These are phyloP conservation scores for Climacteris rufus DNA, from an alignment of 2,113 vertebrate genomes.

Conservation along the genomic window DNA sequence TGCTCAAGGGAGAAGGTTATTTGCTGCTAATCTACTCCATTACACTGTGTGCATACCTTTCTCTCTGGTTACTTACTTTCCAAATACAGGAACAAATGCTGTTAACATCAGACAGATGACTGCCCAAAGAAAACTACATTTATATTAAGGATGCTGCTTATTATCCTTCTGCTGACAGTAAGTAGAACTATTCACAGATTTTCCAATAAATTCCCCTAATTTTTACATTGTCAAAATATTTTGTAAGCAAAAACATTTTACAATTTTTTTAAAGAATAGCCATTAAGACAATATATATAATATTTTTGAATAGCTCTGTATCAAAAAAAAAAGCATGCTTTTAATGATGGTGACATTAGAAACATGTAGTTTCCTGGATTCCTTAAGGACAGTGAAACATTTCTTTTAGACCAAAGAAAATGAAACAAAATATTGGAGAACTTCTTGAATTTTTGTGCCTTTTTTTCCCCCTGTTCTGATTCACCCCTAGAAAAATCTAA, in stretches of 20 bases:
- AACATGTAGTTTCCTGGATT: background rate
- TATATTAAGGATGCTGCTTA: background rate
- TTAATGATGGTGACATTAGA: background rate
- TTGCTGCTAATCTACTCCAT: background rate
- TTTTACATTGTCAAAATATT: background rate
- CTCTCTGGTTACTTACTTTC: background rate
- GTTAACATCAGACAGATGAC: background rate
- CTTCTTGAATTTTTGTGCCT: background rate
- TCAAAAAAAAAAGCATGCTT: background rate
- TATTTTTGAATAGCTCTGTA: background rate
- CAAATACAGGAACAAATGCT: conserved; percentile 3
- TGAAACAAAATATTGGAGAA: background rate
- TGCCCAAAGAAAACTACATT: background rate
- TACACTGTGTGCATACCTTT: background rate
- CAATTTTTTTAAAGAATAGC: background rate
- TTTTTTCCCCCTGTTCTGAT: background rate
- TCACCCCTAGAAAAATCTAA: background rate
- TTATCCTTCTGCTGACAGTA: background rate
- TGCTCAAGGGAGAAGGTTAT: background rate
- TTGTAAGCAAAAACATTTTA: background rate
- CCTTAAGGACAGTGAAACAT: background rate
- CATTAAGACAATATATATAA: background rate
- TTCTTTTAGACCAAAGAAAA: background rate
- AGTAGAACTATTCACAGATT: background rate
- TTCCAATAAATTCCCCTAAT: background rate